A percentile compares a stretch with the other conserved stretches of the same genome.
Evolutionary conservation across 2,888 invertebrate genomes (phyloP).

Genomic region (Lepidocyrtoides sp.): DNA sequence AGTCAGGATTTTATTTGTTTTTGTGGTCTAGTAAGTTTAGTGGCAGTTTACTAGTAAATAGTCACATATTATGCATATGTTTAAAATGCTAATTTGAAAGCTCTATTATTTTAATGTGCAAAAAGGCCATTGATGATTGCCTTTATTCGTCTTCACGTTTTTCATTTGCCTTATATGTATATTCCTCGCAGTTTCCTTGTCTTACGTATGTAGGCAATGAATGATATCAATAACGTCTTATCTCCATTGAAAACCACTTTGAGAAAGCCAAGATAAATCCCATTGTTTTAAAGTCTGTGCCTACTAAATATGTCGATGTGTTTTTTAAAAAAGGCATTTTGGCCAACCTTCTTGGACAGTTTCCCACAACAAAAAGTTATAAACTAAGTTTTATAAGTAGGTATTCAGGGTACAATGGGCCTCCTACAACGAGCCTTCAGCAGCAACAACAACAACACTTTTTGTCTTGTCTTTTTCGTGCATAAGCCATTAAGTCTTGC

Average conservation of each 20-base stretch:
- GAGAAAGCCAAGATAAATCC: background rate
- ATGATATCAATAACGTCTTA: slow-evolving; percentile 1
- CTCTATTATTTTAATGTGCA: background rate
- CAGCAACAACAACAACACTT: background rate
- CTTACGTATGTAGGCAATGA: background rate
- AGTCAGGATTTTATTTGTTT: slow-evolving; percentile 52
- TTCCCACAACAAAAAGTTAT: slow-evolving; percentile 44
- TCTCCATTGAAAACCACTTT: background rate
- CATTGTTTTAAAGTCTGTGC: background rate
- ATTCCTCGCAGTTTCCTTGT: background rate
- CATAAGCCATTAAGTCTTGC: background rate
- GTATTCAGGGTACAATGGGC: background rate
- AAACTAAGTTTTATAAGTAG: background rate
- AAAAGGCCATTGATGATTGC: background rate
- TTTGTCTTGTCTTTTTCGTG: background rate
- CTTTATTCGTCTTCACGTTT: slow-evolving; percentile 41
- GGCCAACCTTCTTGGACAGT: slow-evolving; percentile 54
- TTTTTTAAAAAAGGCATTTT: slow-evolving; percentile 24
- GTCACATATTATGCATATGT: background rate
- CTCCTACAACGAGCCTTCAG: background rate
- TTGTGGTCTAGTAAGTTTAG: slow-evolving; percentile 16
- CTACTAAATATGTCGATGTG: background rate
- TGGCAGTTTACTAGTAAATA: background rate
- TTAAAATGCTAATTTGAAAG: background rate
- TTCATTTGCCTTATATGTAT: slow-evolving; percentile 6